Evolutionary conservation across 2,888 invertebrate genomes (phyloP).

Genomic region (Myathropa florea): DNA sequence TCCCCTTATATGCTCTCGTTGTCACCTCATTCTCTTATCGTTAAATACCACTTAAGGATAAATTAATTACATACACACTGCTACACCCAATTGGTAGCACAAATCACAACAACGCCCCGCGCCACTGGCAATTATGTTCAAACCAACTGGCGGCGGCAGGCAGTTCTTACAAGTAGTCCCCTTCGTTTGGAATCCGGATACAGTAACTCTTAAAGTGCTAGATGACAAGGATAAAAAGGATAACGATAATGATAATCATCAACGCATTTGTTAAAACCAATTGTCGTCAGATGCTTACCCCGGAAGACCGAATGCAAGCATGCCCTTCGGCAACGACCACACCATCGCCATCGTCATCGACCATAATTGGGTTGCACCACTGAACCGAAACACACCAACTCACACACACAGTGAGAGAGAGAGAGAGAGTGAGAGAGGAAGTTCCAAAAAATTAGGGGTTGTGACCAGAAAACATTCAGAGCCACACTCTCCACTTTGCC

Average conservation of each 20-base stretch:
- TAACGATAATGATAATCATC: constrained; percentile 63
- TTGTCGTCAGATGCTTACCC: constrained; percentile 48
- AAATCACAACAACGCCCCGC: constrained; percentile 7
- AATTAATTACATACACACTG: constrained; percentile 38
- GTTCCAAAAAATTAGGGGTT: constrained; percentile 36
- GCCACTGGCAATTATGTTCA: constrained; percentile 24
- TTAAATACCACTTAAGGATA: constrained; percentile 32
- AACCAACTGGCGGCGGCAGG: neutral
- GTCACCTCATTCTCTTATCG: neutral
- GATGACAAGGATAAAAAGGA: constrained; percentile 46
- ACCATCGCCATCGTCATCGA: neutral
- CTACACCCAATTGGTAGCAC: constrained; percentile 20
- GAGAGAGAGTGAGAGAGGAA: neutral
- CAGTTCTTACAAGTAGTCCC: neutral
- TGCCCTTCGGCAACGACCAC: constrained; percentile 30
- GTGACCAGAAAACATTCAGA: neutral
- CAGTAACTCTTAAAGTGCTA: constrained; percentile 26
- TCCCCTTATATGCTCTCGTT: neutral
- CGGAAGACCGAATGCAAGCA: constrained; percentile 36
- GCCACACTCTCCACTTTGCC: neutral
- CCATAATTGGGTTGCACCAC: constrained; percentile 47
- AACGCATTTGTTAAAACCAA: constrained; percentile 63
- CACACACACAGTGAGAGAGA: neutral
- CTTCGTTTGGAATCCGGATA: neutral
- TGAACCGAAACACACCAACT: constrained; percentile 21